Base-by-base conservation (phyloP, 2,113 vertebrate genomes). In the Psilopogon haemacephalus region DNA sequence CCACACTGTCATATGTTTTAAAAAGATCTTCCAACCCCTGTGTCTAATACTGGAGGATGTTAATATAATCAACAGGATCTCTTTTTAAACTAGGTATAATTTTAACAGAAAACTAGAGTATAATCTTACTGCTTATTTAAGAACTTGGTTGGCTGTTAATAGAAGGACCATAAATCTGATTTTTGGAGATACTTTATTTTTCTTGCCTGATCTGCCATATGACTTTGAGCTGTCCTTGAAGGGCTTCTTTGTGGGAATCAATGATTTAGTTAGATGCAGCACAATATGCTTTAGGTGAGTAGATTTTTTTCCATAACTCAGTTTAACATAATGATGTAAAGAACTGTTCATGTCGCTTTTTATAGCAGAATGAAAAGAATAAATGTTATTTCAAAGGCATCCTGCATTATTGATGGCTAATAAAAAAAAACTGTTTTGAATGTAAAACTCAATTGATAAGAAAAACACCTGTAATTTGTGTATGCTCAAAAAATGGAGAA, bases 201-300 rank as follows among this genome's bases (percentile, higher is more conserved):
- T 60, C n/a, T 67, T 89, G 23, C 33, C 21, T 80, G 70, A 70
- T 86, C 63, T 15, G 26, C 58, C 23, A 8, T 54, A 59, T 75
- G 89, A 89, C 84, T 87, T 87, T 94, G 87, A 91, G 78, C 52
- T 88, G 60, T 93, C 82, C 80, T 60, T 94, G 93, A 94, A 76
- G 33, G 24, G 21, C 64, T 73, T 65, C 60, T 83, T 89, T 85
- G n/a, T 64, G 74, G 79, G 52, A 85, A 79, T 83, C 54, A 42
- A 44, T 56, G 60, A 80, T 67, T 84, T 82, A 30, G 56, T 85
- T 63, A 68, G 75, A 70, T 27, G 21, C 35, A 74, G 64, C 56
- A 75, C 52, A 85, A 59, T 83, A 15, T 56, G 56, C 35, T 82
- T 77, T 63, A 68, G 52, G 27, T 79, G 70, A 55, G 55, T 62